A percentile compares a stretch with the other conserved stretches of the same genome.
Evolutionary conservation across 2,888 invertebrate species (phyloP).

Genomic region (Teinopalpus imperialis): DNA sequence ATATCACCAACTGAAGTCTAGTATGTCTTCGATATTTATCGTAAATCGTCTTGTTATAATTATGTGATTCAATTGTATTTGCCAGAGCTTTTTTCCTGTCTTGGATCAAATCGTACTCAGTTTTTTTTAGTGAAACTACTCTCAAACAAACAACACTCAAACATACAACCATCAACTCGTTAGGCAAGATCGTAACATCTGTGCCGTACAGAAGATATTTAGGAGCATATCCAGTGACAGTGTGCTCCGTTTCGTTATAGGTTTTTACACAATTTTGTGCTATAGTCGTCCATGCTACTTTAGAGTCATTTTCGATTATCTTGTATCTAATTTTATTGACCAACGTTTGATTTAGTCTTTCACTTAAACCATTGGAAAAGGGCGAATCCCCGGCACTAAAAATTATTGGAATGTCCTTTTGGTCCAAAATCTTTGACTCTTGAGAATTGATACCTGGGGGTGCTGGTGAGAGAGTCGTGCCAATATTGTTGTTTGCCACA

Average conservation of each 20-base stretch:
- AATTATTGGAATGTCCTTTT: constrained; percentile 32
- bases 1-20: constrained; percentile 25
- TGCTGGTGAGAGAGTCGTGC: constrained; percentile 30
- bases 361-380: constrained; percentile 34
- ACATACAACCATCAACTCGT: constrained; percentile 27
- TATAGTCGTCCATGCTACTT: constrained; percentile 34
- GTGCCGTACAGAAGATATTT: constrained; percentile 26
- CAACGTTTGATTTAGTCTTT: constrained; percentile 35
- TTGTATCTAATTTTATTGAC: constrained; percentile 40
- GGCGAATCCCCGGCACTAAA: constrained; percentile 43
- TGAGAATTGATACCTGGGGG: constrained; percentile 39
- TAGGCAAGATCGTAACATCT: constrained; percentile 28
- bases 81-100: constrained; percentile 25
- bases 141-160: too few species aligned
- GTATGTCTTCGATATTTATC: too few species aligned
- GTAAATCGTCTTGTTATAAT: constrained; percentile 27
- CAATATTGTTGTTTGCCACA: constrained; percentile 15
- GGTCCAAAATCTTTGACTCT: constrained; percentile 29
- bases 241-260: constrained; percentile 27
- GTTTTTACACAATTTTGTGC: constrained; percentile 28
- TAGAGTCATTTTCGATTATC: constrained; percentile 31
- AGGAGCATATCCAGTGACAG: constrained; percentile 28
- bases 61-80: constrained; percentile 25
- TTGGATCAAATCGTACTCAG: constrained; percentile 8
- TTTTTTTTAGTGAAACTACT: not conserved